Evolutionary conservation across 1,140 invertebrate species (phyloP).

Genomic region (Cotesia vestalis): DNA sequence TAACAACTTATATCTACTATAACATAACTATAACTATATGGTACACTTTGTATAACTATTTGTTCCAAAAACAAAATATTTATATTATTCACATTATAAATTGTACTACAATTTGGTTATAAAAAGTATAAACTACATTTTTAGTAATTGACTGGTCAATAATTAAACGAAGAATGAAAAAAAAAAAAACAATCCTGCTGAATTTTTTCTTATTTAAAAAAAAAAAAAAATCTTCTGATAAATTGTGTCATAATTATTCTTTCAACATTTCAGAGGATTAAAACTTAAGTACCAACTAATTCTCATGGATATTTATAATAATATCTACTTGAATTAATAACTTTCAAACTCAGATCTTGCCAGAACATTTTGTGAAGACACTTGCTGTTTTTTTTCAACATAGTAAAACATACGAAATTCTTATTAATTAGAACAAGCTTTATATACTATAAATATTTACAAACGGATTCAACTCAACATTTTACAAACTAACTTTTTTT

Average conservation of each 20-base stretch:
- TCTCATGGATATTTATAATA: not conserved
- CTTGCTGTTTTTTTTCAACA: not conserved
- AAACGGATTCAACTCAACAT: not conserved
- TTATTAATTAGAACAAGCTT: constrained; percentile 15
- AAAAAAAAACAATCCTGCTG: constrained; percentile 3
- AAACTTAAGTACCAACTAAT: constrained; percentile 8
- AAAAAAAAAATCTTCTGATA: not conserved
- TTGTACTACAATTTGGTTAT: constrained; percentile 62
- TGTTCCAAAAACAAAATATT: constrained; percentile 30
- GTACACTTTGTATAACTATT: constrained; percentile 25
- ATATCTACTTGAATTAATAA: constrained; percentile 14
- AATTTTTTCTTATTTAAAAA: not conserved
- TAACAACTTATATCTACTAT: not conserved
- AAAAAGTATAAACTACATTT: constrained; percentile 45
- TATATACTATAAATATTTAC: constrained; percentile 26
- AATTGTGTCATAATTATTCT: too few relatives aligned
- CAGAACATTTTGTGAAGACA: not conserved
- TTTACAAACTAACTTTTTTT: not conserved
- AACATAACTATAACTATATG: not conserved
- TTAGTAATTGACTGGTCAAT: constrained; percentile 21
- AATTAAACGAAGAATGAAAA: not conserved
- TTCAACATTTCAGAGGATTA: constrained; percentile 11
- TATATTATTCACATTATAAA: constrained; percentile 50
- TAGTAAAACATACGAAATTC: not conserved
- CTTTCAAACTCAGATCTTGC: constrained; percentile 12